Base-by-base conservation (phyloP, 2,797 vertebrate genomes). In the Characodon lateralis region DNA sequence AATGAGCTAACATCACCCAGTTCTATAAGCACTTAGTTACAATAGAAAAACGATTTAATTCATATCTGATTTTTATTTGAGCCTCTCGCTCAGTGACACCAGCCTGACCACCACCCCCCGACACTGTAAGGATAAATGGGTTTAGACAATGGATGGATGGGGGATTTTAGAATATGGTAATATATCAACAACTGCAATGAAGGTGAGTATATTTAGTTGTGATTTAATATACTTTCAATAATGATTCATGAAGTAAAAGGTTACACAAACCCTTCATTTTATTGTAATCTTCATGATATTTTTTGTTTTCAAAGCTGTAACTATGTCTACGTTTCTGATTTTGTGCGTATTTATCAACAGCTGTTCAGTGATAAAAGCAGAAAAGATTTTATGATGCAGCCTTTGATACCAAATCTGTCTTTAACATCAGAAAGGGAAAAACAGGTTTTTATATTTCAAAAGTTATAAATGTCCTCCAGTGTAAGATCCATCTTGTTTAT, bases 401-500 rank as follows among this genome's bases (percentile, higher is more conserved):
- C 9, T 48, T 68, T 72, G 24, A 22, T 73, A 59, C 35, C 28
- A 51, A 50, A 35, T 48, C 16, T 63, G 18, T 28, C 18, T 13
- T 43, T 2, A 22, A 58, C 66, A 56, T 46, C 68, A 70, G 48
- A 51, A 77, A 69, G 50, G 26, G 12, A 72, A 65, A 50, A 46
- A 70, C 72, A 41, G 56, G 39, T 53, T 51, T 26, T 59, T 41
- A 46, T 12, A 18, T 68, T 55, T 73, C 31, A 65, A 16, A 63
- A 63, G 46, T 81, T 75, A 59, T 63, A 68, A 74, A 46, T 73
- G 50, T 20, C 39, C 2, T 76, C 77, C 71, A 83, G 72, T 28
- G n/a, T 43, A 59, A 59, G 66, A 77, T 55, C 48, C 66, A 53
- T 76, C 71, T 63, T 76, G 77, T 91, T 89, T 92, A 83, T 90